phyloP scores from a whole-genome alignment of 2,113 vertebrate species.

The Lepidothrix coronata region DNA sequence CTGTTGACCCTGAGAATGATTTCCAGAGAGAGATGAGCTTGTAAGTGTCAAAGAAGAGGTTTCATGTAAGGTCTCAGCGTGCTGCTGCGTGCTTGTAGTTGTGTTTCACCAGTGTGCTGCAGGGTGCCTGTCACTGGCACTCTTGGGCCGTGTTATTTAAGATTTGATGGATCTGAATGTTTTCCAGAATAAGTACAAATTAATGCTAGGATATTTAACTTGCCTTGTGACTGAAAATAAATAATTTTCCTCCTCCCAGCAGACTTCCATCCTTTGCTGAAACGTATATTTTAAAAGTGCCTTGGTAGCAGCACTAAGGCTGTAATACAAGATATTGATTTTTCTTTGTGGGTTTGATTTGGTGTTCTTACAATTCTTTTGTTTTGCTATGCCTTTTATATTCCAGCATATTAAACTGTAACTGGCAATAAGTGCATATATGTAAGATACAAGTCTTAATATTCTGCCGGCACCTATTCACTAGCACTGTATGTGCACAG shows the following conservation, averaged over 20 bases:
- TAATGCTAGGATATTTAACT: not conserved
- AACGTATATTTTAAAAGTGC: not conserved
- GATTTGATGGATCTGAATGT: not conserved
- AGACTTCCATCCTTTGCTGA: not conserved
- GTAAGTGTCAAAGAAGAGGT: constrained; percentile 72
- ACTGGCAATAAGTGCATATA: not conserved
- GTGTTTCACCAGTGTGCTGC: not conserved
- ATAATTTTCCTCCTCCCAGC: not conserved
- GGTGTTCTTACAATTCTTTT: not conserved
- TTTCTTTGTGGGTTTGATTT: not conserved
- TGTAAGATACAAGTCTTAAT: not conserved
- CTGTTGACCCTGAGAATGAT: constrained; percentile 85
- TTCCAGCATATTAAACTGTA: not conserved
- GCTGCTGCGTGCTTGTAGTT: accelerated
- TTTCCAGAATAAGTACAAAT: not conserved
- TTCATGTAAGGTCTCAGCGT: accelerated
- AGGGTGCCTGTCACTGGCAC: not conserved
- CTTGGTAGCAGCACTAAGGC: not conserved
- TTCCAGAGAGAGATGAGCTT: constrained; percentile 97
- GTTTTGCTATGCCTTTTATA: not conserved
- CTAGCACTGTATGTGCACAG: not conserved
- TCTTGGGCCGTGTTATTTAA: not conserved
- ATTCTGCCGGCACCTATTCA: not conserved
- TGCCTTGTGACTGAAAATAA: not conserved
- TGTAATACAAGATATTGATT: not conserved